Percentiles rank a stretch among this genome's conserved stretches.
phyloP scores from a whole-genome alignment of 2,797 vertebrate species.

The Margarornis squamiger region DNA sequence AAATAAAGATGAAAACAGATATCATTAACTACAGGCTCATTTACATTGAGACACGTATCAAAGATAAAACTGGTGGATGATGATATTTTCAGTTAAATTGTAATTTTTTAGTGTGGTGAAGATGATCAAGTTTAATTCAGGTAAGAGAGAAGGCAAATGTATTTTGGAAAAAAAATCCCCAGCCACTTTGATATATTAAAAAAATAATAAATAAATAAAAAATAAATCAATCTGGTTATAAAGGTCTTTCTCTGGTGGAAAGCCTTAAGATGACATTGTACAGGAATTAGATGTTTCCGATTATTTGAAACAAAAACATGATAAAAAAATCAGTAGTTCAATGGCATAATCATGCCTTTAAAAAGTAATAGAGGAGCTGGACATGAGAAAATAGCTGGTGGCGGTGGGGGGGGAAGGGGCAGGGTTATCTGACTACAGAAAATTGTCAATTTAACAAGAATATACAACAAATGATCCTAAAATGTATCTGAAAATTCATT shows the following conservation, averaged over 20 bases:
- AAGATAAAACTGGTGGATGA: neutral
- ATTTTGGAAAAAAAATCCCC: neutral
- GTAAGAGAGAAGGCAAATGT: neutral
- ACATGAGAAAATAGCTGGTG: neutral
- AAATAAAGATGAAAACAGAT: neutral
- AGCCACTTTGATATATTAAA: too few relatives aligned
- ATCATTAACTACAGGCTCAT: neutral
- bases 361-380: neutral
- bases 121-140: neutral
- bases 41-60: neutral
- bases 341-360: neutral
- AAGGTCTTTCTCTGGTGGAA: neutral
- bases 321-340: neutral
- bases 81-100: neutral
- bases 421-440: neutral
- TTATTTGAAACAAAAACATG: neutral
- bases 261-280: neutral
- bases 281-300: neutral
- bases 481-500: neutral
- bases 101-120: neutral
- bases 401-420: fast-evolving
- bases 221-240: neutral
- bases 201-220: neutral
- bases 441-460: neutral
- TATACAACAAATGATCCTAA: neutral